Evolutionary conservation across 2,888 invertebrate species (phyloP).

Genomic region (Meloe dianella): DNA sequence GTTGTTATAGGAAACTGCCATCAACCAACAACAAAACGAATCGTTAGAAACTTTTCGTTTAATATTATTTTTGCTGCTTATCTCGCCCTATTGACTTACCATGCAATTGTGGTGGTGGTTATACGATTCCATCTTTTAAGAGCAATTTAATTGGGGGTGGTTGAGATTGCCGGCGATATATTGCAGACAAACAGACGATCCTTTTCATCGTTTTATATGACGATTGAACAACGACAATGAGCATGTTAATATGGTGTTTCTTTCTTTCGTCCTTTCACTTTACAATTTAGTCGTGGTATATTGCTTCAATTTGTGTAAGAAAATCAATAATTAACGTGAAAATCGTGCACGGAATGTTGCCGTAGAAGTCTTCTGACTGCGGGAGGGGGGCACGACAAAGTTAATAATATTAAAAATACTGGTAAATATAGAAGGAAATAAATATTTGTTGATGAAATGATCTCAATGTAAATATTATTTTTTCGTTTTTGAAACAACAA

Average conservation of each 20-base stretch:
- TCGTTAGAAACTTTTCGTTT: neutral
- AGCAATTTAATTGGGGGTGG: neutral
- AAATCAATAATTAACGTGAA: conserved; percentile 1
- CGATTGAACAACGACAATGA: conserved; percentile 1
- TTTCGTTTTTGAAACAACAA: neutral
- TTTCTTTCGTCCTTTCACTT: neutral
- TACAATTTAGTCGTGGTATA: neutral
- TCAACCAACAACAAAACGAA: neutral
- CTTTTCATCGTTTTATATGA: conserved; percentile 1
- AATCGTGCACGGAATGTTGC: neutral
- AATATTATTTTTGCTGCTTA: neutral
- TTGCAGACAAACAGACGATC: neutral
- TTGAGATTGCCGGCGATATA: conserved; percentile 2
- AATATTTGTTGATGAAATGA: neutral
- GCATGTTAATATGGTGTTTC: neutral
- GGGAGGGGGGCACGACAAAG: neutral
- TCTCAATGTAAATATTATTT: neutral
- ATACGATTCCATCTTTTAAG: neutral
- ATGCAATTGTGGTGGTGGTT: neutral
- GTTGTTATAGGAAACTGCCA: neutral
- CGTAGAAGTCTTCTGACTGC: neutral
- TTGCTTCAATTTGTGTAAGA: neutral
- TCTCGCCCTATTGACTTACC: conserved; percentile 3
- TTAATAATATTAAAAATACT: neutral
- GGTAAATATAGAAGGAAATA: neutral